Conservation (phyloP, 2,113 vertebrate species). For the Bos indicus region DNA sequence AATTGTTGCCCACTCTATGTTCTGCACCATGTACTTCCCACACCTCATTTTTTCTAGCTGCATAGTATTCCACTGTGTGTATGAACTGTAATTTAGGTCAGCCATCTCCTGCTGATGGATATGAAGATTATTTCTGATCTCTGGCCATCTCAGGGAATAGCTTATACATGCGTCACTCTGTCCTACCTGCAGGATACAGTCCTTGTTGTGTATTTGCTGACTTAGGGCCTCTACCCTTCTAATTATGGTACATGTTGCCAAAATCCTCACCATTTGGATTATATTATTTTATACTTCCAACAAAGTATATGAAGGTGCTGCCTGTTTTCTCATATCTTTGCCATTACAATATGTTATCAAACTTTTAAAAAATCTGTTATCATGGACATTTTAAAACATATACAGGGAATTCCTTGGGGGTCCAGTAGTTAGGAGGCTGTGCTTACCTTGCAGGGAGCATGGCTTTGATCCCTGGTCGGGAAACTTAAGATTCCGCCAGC, state of each 20-base stretch:
- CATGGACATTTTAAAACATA: background rate
- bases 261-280: background rate
- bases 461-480: background rate
- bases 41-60: background rate
- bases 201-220: background rate
- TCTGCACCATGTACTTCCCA: background rate
- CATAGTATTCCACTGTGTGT: background rate
- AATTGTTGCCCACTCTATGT: background rate
- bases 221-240: background rate
- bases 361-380: no score
- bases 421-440: background rate
- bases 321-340: background rate
- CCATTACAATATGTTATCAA: background rate
- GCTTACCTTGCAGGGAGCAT: background rate
- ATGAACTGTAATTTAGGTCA: background rate
- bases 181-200: background rate
- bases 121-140: background rate
- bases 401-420: background rate
- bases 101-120: no score
- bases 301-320: background rate
- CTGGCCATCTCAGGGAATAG: background rate
- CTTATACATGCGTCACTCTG: background rate
- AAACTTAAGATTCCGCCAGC: background rate
- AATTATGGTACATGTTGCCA: background rate
- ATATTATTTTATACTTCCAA: background rate